Percentiles rank a stretch among this genome's conserved stretches.
These are phyloP conservation scores for Steatornis caripensis DNA, from an alignment of 2,113 vertebrate species.

Conservation along the genomic window DNA sequence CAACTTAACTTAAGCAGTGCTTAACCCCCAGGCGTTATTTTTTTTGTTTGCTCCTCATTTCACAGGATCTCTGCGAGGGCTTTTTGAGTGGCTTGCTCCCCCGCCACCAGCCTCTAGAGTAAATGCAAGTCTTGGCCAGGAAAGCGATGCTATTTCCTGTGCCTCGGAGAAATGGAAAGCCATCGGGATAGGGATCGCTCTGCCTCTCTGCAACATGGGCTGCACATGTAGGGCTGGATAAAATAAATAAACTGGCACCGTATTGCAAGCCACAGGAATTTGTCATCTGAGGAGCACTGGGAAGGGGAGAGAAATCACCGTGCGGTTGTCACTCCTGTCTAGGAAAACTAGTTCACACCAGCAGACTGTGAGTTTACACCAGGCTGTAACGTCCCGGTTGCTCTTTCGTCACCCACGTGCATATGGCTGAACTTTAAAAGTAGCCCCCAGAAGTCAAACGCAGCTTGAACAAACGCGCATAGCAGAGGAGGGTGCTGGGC, in stretches of 20 bases:
- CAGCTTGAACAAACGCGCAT: neutral
- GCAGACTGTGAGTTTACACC: neutral
- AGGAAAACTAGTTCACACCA: constrained; percentile 8
- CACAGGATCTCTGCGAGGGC: neutral
- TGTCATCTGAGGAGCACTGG: neutral
- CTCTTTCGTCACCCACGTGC: neutral
- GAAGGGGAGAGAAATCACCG: neutral
- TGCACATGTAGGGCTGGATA: constrained; percentile 17
- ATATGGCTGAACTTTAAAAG: neutral
- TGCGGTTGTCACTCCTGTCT: neutral
- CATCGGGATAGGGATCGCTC: neutral
- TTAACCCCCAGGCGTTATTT: neutral
- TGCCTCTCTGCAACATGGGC: constrained; percentile 1
- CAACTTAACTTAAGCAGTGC: neutral
- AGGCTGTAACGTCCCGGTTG: neutral
- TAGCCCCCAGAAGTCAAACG: neutral
- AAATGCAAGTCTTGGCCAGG: neutral
- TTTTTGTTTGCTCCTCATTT: neutral
- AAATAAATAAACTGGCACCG: neutral
- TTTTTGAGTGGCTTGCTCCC: neutral
- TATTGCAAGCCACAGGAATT: constrained; percentile 41
- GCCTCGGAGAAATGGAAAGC: neutral
- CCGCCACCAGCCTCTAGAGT: neutral
- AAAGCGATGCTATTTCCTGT: neutral
- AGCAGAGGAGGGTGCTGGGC: neutral